A percentile compares a stretch with the other conserved stretches of the same genome.
Evolutionary conservation across 2,113 vertebrate species (phyloP).

Genomic region (Cyprinus carpio): DNA sequence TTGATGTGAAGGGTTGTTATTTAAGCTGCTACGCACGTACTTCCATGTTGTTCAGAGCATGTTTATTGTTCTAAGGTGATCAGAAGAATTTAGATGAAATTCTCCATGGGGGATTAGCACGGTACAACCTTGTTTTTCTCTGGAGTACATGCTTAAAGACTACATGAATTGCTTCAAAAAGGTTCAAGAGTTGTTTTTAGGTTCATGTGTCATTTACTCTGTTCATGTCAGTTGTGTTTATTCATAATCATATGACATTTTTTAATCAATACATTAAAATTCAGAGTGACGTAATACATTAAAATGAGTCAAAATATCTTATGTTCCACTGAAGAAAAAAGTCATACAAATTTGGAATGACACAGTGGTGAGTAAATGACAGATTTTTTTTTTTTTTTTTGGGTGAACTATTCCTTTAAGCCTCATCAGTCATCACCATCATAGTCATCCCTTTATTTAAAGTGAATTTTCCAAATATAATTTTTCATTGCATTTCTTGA

Average conservation of each 20-base stretch:
- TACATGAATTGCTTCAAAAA: not conserved
- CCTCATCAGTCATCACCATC: not conserved
- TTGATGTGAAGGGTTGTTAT: slow-evolving; percentile 27
- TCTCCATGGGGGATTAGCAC: slow-evolving; percentile 34
- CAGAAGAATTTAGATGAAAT: slow-evolving; percentile 21
- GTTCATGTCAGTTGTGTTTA: not conserved
- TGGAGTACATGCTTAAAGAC: not conserved
- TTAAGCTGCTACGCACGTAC: not conserved
- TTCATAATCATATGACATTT: not conserved
- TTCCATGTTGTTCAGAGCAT: not conserved
- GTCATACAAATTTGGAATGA: not conserved
- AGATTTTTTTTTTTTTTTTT: too few species aligned
- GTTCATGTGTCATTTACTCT: not conserved
- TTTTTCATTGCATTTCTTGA: not conserved
- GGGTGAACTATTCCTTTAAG: not conserved
- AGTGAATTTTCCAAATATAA: not conserved
- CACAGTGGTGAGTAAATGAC: not conserved
- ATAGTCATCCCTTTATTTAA: too few species aligned
- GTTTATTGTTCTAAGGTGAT: slow-evolving; percentile 32
- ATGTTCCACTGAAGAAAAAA: too few species aligned
- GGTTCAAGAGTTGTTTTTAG: not conserved
- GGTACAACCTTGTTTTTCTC: not conserved
- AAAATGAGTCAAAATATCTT: too few species aligned
- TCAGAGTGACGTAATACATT: too few species aligned
- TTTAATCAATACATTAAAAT: not conserved